Base-by-base conservation (phyloP, 1,140 invertebrate genomes). In the Anastrepha obliqua region DNA sequence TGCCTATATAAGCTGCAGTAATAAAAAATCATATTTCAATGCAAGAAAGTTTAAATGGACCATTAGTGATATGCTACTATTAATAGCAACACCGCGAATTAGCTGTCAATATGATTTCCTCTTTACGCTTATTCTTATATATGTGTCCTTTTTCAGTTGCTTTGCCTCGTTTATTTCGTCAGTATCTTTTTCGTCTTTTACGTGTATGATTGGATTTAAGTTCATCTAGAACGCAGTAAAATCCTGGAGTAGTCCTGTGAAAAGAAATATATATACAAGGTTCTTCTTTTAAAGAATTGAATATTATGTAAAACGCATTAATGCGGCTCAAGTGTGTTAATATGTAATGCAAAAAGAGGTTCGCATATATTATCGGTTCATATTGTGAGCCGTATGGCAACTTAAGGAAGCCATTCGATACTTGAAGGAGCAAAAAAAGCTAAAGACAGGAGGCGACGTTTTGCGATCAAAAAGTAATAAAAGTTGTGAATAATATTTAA, bases 151-250 rank as follows among this genome's bases (percentile, higher is more conserved):
- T 78, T 55, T 78, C 17, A 11, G 15, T 20, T 55, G 3, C 74
- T 55, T 55, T 20, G n/a, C 15, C 17, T 78, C n/a, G 8, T 55
- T 13, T 44, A n/a, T n/a, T 78, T 78, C 47, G 47, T 78, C 74
- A 78, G 74, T 78, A 78, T 78, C 39, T 44, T 78, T 78, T 47
- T 70, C 67, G 67, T 70, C 42, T 42, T 78, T 74, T 74, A 74
- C 13, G 42, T 74, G 67, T 51, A n/a, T 0, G 47, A 78, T 70
- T 47, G 42, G 2, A 55, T 20, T n/a, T 78, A 17, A 78, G 17
- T 78, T 78, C 15, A 20, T 17, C n/a, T 78, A 44, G 44, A 78
- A 78, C 74, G 74, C 74, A 78, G 7, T 78, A 44, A 39, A 44
- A n/a, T 78, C 74, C 67, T 55, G 47, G 13, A 55, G 20, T 17